phyloP scores from a whole-genome alignment of 2,797 vertebrate genomes.

The Gila robusta region DNA sequence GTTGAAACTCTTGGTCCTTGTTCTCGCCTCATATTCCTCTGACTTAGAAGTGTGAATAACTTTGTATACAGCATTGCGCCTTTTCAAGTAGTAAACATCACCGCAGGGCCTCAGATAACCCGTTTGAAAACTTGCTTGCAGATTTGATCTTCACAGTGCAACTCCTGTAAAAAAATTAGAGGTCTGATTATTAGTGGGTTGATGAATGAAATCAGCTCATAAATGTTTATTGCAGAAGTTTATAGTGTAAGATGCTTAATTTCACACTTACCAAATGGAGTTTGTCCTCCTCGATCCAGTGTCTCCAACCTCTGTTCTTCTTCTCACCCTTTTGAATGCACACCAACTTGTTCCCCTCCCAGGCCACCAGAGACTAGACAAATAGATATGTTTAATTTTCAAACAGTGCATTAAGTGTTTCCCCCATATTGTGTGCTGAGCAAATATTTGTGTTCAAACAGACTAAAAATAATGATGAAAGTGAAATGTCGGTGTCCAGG shows the following conservation, averaged over 20 bases:
- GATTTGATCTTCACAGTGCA: conserved; percentile 87
- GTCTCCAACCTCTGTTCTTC: conserved; percentile 88
- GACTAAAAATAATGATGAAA: background rate
- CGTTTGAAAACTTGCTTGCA: conserved; percentile 88
- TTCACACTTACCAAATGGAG: conserved; percentile 84
- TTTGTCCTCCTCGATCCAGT: conserved; percentile 89
- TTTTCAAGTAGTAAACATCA: background rate
- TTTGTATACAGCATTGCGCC: conserved; percentile 15
- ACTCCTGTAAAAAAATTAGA: conserved; percentile 75
- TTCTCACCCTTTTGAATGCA: conserved; percentile 89
- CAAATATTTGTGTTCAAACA: background rate
- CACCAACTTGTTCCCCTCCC: conserved; percentile 85
- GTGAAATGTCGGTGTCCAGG: background rate
- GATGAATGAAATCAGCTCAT: background rate
- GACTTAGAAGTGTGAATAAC: conserved; percentile 5
- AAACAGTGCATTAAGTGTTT: background rate
- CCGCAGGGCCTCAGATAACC: conserved; percentile 54
- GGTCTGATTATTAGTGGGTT: background rate
- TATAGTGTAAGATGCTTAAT: conserved; percentile 1
- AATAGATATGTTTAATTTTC: conserved; percentile 10
- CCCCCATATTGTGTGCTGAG: background rate
- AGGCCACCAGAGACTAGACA: conserved; percentile 84
- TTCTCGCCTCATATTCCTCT: conserved; percentile 29
- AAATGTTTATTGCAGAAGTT: background rate
- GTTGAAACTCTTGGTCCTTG: background rate